phyloP scores from a whole-genome alignment of 1,140 invertebrate species.

The Scylla paramamosain region DNA sequence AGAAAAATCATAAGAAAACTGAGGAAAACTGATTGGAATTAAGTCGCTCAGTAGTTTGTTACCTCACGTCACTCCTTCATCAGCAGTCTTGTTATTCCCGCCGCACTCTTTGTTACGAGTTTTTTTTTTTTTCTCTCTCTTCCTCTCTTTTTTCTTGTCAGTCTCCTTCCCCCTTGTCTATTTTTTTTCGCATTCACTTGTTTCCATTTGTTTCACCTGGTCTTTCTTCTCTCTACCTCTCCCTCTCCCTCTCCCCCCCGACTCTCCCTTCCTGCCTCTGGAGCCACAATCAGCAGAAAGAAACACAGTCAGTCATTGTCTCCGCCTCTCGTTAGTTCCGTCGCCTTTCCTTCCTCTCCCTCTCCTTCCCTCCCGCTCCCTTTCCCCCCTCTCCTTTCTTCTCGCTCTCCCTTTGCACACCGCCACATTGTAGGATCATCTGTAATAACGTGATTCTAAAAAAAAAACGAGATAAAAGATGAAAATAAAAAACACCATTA shows the following conservation, averaged over 20 bases:
- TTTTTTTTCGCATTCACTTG: background rate
- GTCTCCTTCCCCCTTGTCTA: background rate
- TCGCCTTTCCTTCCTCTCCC: background rate
- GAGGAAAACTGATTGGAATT: background rate
- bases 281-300: slow-evolving; percentile 20
- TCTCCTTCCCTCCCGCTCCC: too few species aligned
- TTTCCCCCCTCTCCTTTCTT: background rate
- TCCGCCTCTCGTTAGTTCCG: background rate
- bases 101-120: background rate
- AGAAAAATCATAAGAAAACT: background rate
- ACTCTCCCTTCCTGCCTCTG: background rate
- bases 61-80: background rate
- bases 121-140: background rate
- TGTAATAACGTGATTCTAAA: too few species aligned
- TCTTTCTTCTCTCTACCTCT: background rate
- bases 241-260: background rate
- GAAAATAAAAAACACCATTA: too few species aligned
- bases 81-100: too few species aligned
- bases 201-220: background rate
- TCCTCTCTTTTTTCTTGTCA: background rate
- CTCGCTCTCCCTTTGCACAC: background rate
- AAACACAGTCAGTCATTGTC: slow-evolving; percentile 22
- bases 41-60: background rate
- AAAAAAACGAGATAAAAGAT: too few species aligned
- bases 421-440: too few species aligned